A percentile compares a stretch with the other conserved stretches of the same genome.
phyloP scores from a whole-genome alignment of 1,140 invertebrate genomes.

The Physella acuta region DNA sequence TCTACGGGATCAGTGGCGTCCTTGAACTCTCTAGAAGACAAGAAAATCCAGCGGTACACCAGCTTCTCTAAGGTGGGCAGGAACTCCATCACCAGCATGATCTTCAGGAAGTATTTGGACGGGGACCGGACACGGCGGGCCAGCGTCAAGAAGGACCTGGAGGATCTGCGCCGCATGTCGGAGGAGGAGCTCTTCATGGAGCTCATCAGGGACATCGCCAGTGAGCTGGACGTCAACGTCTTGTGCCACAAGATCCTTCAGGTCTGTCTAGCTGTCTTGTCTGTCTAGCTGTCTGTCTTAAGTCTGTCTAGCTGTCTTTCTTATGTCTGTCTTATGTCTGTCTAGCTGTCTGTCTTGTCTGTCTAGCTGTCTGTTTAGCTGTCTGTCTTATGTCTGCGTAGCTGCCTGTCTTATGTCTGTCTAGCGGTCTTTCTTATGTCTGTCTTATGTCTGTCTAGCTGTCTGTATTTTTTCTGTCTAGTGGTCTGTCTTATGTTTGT shows the following conservation, averaged over 20 bases:
- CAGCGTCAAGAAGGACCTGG: slow-evolving; percentile 38
- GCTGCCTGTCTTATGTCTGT: too few species aligned
- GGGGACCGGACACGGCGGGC: slow-evolving; percentile 38
- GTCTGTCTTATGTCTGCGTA: too few species aligned
- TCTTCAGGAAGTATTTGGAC: slow-evolving; percentile 53
- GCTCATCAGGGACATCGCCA: slow-evolving; percentile 93
- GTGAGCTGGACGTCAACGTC: slow-evolving; percentile 88
- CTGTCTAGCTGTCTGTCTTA: too few species aligned
- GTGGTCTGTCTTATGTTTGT: too few species aligned
- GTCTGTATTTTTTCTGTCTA: too few species aligned
- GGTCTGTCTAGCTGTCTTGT: background rate
- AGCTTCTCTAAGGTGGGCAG: slow-evolving; percentile 31
- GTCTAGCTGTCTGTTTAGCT: too few species aligned
- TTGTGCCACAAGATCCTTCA: slow-evolving; percentile 92
- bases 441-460: too few species aligned
- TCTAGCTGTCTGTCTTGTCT: too few species aligned
- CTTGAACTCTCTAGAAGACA: slow-evolving; percentile 8
- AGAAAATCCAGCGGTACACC: slow-evolving; percentile 18
- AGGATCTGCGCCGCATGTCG: slow-evolving; percentile 68
- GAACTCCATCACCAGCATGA: slow-evolving; percentile 49
- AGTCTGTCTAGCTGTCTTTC: too few species aligned
- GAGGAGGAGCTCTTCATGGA: slow-evolving; percentile 94
- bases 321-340: too few species aligned
- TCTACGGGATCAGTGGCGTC: background rate
- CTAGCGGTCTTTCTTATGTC: too few species aligned